Evolutionary conservation across 2,113 vertebrate species (phyloP), one percentile per base, ranked within the genome.

Genomic region (Spea multiplicata): DNA sequence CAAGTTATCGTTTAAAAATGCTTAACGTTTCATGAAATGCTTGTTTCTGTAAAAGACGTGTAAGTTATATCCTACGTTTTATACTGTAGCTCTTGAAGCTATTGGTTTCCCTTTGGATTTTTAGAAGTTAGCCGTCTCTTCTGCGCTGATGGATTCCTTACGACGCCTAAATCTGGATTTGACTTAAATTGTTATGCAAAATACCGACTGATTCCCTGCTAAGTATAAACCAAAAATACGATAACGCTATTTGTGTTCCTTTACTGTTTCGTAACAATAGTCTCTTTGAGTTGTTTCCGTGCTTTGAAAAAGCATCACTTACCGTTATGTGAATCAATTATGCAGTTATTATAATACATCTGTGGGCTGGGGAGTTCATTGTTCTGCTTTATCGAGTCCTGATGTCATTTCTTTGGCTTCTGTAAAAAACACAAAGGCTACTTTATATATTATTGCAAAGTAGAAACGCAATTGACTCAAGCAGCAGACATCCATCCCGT

Each of bases 401-500:
- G 45, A 81, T 83, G 74, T 82, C 81, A 72, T 3, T 2, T 61
- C 75, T 83, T 82, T 44, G 30, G 3, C 44, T 14, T 59, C 10
- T 66, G 45, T 62, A 52, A 9, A 74, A 68, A 53, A 83, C 46
- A 83, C 74, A 84, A 50, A 55, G 57, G 16, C 3, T n/a, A 80
- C 3, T 64, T 79, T 80, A n/a, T 83, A 48, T 74, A 83, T 69
- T 9, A 80, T 13, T 81, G 78, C 81, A 79, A 84, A 78, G 82
- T 66, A 74, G 30, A 79, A 64, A 16, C 17, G 48, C 62, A 44
- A 75, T 52, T 49, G 59, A 57, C 55, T 84, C 71, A 75, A 10
- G 81, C 84, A 74, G 13, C 76, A 48, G 45, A 44, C 49, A 5
- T 75, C 8, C 49, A 5, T 75, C 8, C 62, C 83, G 12, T 84